Base-by-base conservation (phyloP, 2,888 invertebrate genomes). In the Pterostichus niger region DNA sequence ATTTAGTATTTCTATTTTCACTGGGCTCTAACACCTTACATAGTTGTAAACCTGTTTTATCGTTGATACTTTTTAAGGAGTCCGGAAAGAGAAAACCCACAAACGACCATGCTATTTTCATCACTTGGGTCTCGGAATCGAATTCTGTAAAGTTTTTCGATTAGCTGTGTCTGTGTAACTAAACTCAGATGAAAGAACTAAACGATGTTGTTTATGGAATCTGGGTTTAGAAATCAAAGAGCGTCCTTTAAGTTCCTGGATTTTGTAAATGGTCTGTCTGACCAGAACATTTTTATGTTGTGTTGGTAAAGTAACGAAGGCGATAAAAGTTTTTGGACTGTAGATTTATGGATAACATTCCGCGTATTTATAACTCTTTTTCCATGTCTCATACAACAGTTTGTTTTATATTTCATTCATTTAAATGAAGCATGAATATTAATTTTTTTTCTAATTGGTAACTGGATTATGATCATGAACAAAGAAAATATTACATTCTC, bases 101-200 rank as follows among this genome's bases (percentile, higher is more conserved):
- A 64, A 35, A 35, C 64, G 64, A 13, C 64, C 64, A 13, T 64
- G 35, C 64, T 13, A 35, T 64, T 64, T 64, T 64, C 35, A 64
- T 13, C 64, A 64, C 64, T 64, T 33, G 64, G 64, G 64, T 31
- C 6, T n/a, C 10, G 35, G 64, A 64, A 64, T 64, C 35, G 64
- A 64, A 64, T 64, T 64, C 64, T 64, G 64, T 33, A 64, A 64
- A 64, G 64, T 64, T 64, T 64, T 64, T 35, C 64, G 64, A 64
- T 64, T 64, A 64, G 64, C 64, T n/a, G 64, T 64, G 33, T 35
- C 33, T 64, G 64, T 33, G 64, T 33, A 64, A 33, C 64, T 35
- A 35, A 35, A 13, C 3, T 6, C 35, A 64, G 35, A 35, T 64
- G 64, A 35, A 2, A 7, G n/a, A 11, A n/a, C 13, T 33, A 31